Evolutionary conservation across 2,797 vertebrate genomes (phyloP), one percentile per base, ranked within the genome.

Genomic region (Gila robusta): DNA sequence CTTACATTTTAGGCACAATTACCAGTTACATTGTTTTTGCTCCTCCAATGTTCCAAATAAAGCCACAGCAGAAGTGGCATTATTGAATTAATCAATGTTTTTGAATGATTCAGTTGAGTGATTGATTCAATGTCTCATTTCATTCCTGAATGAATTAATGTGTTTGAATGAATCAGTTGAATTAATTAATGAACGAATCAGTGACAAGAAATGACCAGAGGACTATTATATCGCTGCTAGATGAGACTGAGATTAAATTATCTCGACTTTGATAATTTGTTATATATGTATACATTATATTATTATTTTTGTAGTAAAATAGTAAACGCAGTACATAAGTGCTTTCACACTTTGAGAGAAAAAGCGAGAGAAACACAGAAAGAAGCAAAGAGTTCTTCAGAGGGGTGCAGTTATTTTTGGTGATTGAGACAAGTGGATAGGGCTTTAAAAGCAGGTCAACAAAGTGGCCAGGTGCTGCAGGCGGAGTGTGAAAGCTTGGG

Each of bases 401-500:
- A 91, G 93, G 89, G 90, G 80, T 90, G 89, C 91, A 94, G 94
- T 96, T 95, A 96, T 96, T 96, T 96, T 95, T 95, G 93, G 94
- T 95, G 94, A 96, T 95, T 94, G 93, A 90, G 87, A 54, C 93
- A 95, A 96, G 95, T 95, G 94, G 94, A 90, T 83, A 67, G 88
- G 92, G 91, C 92, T 91, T 93, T 94, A 93, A 95, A 94, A 93
- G 91, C 91, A 88, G 94, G 95, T 95, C 94, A 95, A 94, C 93
- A 94, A 82, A 93, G 91, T 91, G 94, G 93, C 94, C 92, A 90
- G 87, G 91, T 94, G 92, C 93, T 94, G 93, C 93, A 93, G 89
- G 91, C 91, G 87, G 92, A 94, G 93, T 91, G 94, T 87, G 90
- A 93, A 92, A 92, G 91, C 85, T 92, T 92, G 88, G 89, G 76